phyloP scores from a whole-genome alignment of 2,888 invertebrate species.

The Pseudococcus jackbeardsleyi region DNA sequence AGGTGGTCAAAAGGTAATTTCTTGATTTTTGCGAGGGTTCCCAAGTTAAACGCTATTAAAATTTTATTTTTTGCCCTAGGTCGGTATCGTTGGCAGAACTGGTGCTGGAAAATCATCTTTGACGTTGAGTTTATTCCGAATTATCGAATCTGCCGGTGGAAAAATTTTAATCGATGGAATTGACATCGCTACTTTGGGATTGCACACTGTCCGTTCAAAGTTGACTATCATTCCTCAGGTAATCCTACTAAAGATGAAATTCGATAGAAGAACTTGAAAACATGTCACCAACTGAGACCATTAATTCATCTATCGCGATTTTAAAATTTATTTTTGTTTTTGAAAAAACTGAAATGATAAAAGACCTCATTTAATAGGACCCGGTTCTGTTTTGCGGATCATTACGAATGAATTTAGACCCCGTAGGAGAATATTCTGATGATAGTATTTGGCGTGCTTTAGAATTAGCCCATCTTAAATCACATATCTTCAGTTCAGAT shows the following conservation, averaged over 20 bases:
- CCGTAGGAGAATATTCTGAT: constrained; percentile 84
- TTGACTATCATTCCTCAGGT: constrained; percentile 73
- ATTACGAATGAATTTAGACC: constrained; percentile 92
- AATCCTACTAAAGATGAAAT: not conserved
- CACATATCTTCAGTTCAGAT: constrained; percentile 83
- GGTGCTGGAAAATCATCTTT: constrained; percentile 94
- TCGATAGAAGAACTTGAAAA: no score
- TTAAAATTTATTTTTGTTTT: no score
- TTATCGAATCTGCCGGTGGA: constrained; percentile 87
- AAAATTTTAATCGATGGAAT: constrained; percentile 86
- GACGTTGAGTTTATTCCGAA: constrained; percentile 88
- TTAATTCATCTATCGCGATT: no score
- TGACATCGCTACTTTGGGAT: constrained; percentile 84
- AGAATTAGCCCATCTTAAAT: constrained; percentile 89
- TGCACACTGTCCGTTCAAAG: constrained; percentile 84
- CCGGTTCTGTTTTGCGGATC: constrained; percentile 95
- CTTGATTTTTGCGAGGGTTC: not conserved
- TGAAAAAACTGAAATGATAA: no score
- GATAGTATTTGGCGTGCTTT: constrained; percentile 89
- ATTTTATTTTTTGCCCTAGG: constrained; percentile 68
- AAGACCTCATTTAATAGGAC: constrained; percentile 74
- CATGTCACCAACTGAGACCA: no score
- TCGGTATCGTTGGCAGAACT: constrained; percentile 90
- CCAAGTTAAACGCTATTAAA: not conserved
- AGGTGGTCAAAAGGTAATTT: constrained; percentile 83